Conservation (phyloP, 2,113 vertebrate species). For the Cyphomyrus plagiostoma region DNA sequence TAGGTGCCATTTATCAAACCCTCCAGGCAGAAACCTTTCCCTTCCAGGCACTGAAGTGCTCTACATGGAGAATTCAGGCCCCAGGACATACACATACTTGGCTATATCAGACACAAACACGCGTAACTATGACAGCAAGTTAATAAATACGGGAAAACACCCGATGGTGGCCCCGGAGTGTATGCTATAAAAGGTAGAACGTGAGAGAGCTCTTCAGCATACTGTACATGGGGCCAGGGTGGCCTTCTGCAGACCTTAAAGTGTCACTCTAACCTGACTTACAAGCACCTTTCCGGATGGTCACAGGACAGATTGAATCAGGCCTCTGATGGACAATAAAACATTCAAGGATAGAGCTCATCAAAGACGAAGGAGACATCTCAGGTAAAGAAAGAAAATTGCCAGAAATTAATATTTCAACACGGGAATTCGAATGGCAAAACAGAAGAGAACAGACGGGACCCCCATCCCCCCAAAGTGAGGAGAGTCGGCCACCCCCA, state of each 20-base stretch:
- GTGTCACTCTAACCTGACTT: background rate
- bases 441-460: background rate
- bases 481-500: background rate
- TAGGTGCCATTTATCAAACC: background rate
- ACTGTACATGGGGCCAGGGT: background rate
- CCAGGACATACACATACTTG: background rate
- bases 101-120: background rate
- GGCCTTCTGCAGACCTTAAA: background rate
- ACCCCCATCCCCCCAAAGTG: background rate
- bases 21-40: background rate
- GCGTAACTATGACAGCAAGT: background rate
- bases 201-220: background rate
- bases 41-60: background rate
- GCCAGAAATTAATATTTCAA: background rate
- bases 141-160: background rate
- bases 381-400: background rate
- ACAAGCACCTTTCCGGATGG: background rate
- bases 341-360: background rate
- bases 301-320: background rate
- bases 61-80: background rate
- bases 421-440: background rate
- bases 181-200: background rate
- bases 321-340: background rate
- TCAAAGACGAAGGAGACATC: background rate
- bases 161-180: background rate